Evolutionary conservation across 2,888 invertebrate genomes (phyloP).

Genomic region (Meiosimyza platycephala): DNA sequence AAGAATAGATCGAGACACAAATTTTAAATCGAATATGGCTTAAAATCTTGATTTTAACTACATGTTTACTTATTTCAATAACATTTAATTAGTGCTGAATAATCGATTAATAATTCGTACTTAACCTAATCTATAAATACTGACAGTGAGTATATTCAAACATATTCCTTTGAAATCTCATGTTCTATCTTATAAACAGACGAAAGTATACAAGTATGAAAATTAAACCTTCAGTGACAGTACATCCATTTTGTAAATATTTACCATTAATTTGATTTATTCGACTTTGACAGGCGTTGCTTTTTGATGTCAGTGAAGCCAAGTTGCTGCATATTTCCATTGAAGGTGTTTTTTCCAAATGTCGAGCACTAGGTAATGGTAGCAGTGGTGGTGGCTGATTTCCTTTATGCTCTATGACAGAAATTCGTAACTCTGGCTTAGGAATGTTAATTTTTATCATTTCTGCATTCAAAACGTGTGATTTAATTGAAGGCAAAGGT

Average conservation of each 20-base stretch:
- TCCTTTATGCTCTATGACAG: conserved; percentile 37
- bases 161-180: no score
- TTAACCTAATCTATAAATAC: no score
- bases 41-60: no score
- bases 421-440: conserved; percentile 59
- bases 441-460: conserved; percentile 67
- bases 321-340: conserved; percentile 42
- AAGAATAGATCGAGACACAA: no score
- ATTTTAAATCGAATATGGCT: no score
- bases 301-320: conserved; percentile 51
- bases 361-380: conserved; percentile 54
- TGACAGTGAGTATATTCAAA: no score
- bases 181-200: no score
- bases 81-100: no score
- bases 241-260: not conserved
- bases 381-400: conserved; percentile 44
- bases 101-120: no score
- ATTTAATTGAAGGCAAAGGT: conserved; percentile 65
- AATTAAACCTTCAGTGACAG: no score
- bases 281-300: conserved; percentile 38
- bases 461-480: conserved; percentile 63
- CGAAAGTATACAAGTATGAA: no score
- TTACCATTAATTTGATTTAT: conserved; percentile 36
- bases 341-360: conserved; percentile 46
- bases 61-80: no score